Percentiles rank a stretch among this genome's conserved stretches.
Conservation (phyloP, 2,797 vertebrate genomes). For the Amblyraja radiata region DNA sequence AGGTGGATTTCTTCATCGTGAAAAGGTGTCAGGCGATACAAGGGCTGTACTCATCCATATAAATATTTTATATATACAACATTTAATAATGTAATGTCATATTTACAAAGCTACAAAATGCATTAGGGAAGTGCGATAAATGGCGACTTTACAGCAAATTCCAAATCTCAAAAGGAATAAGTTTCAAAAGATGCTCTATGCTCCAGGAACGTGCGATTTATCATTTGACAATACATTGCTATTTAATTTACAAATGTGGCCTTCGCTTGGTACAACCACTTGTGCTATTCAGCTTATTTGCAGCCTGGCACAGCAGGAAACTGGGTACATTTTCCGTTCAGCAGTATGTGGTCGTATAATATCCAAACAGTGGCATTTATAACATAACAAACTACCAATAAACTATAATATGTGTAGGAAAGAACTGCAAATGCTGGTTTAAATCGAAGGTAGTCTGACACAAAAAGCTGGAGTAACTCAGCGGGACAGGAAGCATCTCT, state of each 20-base stretch:
- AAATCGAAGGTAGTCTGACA: no score
- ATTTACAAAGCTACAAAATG: neutral
- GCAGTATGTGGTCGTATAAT: neutral
- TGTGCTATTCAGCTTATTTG: neutral
- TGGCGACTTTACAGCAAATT: no score
- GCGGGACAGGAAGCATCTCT: no score
- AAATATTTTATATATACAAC: neutral
- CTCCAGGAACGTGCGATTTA: neutral
- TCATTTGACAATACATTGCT: neutral
- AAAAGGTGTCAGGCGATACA: no score
- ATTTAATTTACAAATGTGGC: neutral
- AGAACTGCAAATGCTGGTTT: no score
- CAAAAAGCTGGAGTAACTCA: no score
- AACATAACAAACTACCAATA: neutral
- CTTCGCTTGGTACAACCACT: no score
- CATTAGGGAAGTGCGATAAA: no score
- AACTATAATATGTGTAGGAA: no score
- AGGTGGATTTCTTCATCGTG: no score
- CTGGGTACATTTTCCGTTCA: neutral
- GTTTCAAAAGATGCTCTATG: neutral
- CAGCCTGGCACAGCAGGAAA: neutral
- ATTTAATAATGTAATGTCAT: neutral
- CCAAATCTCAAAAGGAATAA: no score
- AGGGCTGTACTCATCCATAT: no score
- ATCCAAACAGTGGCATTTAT: neutral